A percentile compares a stretch with the other conserved stretches of the same genome.
Evolutionary conservation across 1,140 invertebrate species (phyloP).

Genomic region (Aphaenogaster ashmeadi): DNA sequence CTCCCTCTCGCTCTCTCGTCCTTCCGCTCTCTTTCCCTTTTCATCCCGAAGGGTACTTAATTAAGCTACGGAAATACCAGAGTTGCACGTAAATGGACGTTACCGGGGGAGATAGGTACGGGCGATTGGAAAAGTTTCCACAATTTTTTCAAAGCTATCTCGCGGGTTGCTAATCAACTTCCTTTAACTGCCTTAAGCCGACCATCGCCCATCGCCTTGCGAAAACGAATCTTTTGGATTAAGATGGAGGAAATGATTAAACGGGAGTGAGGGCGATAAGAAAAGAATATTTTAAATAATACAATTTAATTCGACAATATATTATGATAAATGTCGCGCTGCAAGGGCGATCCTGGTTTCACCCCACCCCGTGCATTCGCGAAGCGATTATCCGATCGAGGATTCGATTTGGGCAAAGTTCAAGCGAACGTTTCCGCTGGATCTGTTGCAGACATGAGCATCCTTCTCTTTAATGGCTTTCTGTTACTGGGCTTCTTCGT

Average conservation of each 20-base stretch:
- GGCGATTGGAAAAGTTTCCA: conserved; percentile 52
- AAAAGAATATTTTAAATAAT: not conserved
- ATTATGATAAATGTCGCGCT: not conserved
- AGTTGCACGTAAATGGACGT: conserved; percentile 47
- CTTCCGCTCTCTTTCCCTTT: not conserved
- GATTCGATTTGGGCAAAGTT: conserved; percentile 12
- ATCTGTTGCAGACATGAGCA: conserved; percentile 79
- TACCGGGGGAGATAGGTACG: conserved; percentile 29
- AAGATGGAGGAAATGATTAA: not conserved
- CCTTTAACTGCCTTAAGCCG: conserved; percentile 33
- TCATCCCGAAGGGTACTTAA: conserved; percentile 19
- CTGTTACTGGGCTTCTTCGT: conserved; percentile 72
- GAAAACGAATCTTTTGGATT: conserved; percentile 1
- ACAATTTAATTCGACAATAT: not conserved
- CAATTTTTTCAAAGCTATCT: conserved; percentile 57
- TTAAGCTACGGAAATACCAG: conserved; percentile 49
- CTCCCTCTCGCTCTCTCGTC: not conserved
- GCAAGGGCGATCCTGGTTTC: not conserved
- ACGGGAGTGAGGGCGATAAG: not conserved
- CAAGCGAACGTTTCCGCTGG: conserved; percentile 35
- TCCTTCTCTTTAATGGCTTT: conserved; percentile 70
- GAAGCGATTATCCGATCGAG: not conserved
- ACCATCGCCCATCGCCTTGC: not conserved
- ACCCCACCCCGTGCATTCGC: not conserved
- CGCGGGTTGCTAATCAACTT: conserved; percentile 39